These are phyloP conservation scores for Galerucella nymphaeae DNA, from an alignment of 2,888 invertebrate genomes.

Conservation along the genomic window DNA sequence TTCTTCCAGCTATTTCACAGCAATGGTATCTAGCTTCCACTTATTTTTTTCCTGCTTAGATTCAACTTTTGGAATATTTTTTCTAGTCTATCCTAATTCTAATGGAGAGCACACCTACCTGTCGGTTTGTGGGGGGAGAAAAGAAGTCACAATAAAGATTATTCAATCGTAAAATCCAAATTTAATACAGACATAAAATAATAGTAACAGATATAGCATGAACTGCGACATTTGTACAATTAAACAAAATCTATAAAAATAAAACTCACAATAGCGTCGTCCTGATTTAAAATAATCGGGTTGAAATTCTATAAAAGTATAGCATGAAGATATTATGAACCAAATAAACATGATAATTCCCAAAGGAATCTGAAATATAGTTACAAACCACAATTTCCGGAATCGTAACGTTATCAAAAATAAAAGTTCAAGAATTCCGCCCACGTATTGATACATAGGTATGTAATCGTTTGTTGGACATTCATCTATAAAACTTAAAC, in stretches of 20 bases:
- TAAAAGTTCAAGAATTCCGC: conserved; percentile 28
- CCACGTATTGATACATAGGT: conserved; percentile 28
- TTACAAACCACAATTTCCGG: conserved; percentile 19
- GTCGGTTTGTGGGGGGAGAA: too few species aligned
- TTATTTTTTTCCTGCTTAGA: too few species aligned
- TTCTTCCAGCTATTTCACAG: too few species aligned
- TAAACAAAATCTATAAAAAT: conserved; percentile 41
- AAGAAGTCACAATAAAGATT: too few species aligned
- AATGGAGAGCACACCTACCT: too few species aligned
- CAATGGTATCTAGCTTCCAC: too few species aligned
- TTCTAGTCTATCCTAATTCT: too few species aligned
- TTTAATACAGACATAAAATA: conserved; percentile 30
- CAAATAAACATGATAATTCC: conserved; percentile 25
- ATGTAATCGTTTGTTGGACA: conserved; percentile 32
- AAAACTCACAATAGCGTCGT: conserved; percentile 44
- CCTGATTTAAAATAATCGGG: conserved; percentile 50
- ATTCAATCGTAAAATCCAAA: conserved; percentile 33
- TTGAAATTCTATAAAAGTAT: conserved; percentile 46
- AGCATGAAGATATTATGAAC: conserved; percentile 19
- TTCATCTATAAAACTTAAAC: conserved; percentile 16
- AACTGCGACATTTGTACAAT: conserved; percentile 36
- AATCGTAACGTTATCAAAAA: conserved; percentile 38
- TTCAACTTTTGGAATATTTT: too few species aligned
- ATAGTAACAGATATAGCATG: conserved; percentile 32
- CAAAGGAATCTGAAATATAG: conserved; percentile 22